Conservation (phyloP, 2,113 vertebrate genomes). For the Pelecanus crispus region DNA sequence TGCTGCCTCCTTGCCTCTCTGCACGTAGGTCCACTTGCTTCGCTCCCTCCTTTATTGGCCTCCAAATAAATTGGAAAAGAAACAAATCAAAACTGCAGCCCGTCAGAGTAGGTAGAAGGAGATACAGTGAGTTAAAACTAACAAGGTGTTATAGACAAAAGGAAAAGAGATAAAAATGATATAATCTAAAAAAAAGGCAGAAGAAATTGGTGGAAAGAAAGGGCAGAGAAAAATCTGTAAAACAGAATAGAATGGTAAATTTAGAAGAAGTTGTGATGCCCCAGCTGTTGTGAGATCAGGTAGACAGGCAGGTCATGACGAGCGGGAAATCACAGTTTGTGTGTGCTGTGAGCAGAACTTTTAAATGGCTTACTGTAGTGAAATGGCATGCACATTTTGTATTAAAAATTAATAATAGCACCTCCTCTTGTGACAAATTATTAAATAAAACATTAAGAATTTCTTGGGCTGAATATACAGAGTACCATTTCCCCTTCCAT, state of each 20-base stretch:
- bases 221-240: background rate
- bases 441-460: background rate
- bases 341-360: background rate
- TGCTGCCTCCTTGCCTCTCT: background rate
- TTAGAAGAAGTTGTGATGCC: background rate
- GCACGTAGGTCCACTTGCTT: accelerated
- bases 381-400: background rate
- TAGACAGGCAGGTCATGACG: background rate
- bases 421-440: background rate
- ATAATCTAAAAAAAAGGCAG: background rate
- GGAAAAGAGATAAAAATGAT: background rate
- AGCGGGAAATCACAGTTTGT: background rate
- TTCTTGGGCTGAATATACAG: background rate
- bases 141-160: background rate
- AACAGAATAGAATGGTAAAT: background rate
- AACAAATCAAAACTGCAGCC: background rate
- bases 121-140: background rate
- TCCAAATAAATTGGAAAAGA: background rate
- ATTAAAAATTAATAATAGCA: background rate
- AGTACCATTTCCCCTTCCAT: background rate
- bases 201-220: background rate
- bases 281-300: background rate
- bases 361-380: background rate
- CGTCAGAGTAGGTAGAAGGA: background rate
- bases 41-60: background rate